phyloP scores from a whole-genome alignment of 2,797 vertebrate genomes.

The Hipposideros larvatus region DNA sequence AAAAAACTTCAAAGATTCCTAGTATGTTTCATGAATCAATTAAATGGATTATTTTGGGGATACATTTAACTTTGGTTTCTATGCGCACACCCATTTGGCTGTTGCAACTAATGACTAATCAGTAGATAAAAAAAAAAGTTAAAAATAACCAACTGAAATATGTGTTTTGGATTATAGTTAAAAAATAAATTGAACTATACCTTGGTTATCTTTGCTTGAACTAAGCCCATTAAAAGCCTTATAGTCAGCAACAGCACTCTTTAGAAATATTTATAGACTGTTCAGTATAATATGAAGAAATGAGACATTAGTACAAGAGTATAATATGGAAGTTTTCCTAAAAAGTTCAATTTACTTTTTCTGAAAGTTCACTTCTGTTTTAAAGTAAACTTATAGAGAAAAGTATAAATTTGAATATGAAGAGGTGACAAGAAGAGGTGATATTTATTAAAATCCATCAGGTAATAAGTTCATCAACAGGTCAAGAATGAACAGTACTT shows the following conservation, averaged over 20 bases:
- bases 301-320: background rate
- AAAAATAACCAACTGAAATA: slow-evolving; percentile 15
- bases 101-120: slow-evolving; percentile 49
- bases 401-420: slow-evolving; percentile 61
- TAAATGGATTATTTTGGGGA: background rate
- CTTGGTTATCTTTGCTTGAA: slow-evolving; percentile 44
- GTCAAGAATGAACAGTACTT: slow-evolving; percentile 85
- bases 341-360: slow-evolving; percentile 32
- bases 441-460: slow-evolving; percentile 81
- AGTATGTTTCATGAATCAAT: background rate
- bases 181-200: slow-evolving; percentile 34
- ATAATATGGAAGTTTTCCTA: slow-evolving; percentile 56
- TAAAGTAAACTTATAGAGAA: slow-evolving; percentile 77
- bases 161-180: slow-evolving; percentile 3
- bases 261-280: slow-evolving; percentile 53
- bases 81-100: background rate
- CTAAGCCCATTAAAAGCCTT: slow-evolving; percentile 6
- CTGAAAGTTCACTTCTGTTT: slow-evolving; percentile 58
- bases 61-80: slow-evolving; percentile 1
- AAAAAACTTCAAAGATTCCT: background rate
- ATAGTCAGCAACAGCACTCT: background rate
- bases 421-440: slow-evolving; percentile 77
- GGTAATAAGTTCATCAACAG: slow-evolving; percentile 88
- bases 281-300: slow-evolving; percentile 54
- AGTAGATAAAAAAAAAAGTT: slow-evolving; percentile 13